Percentiles rank a stretch among this genome's conserved stretches.
phyloP scores from a whole-genome alignment of 2,113 vertebrate species.

The Rhizomys pruinosus region DNA sequence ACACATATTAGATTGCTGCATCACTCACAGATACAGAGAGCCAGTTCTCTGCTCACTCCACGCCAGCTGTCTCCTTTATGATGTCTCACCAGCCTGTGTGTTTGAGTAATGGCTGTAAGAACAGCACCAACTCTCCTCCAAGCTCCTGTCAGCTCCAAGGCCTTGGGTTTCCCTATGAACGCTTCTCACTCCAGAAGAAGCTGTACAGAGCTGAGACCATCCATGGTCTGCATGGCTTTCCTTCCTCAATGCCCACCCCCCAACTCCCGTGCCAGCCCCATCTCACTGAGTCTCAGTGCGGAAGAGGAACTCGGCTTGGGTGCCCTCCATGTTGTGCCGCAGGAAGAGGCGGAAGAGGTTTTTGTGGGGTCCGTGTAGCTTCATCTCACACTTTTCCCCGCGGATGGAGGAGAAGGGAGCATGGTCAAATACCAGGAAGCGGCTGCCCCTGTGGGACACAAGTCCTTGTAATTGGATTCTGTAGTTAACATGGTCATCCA shows the following conservation, averaged over 20 bases:
- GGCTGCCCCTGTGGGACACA: slow-evolving; percentile 87
- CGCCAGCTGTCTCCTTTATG: neutral
- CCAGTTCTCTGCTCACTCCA: neutral
- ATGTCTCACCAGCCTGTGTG: no score
- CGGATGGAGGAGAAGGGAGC: slow-evolving; percentile 91
- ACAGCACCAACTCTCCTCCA: neutral
- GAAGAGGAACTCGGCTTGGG: slow-evolving; percentile 89
- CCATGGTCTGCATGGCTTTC: neutral
- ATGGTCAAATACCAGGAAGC: slow-evolving; percentile 94
- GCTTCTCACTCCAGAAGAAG: neutral
- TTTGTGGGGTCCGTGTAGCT: slow-evolving; percentile 94
- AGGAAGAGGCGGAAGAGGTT: slow-evolving; percentile 94
- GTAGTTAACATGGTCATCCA: fast-evolving
- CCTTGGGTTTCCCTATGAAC: neutral
- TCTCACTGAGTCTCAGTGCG: slow-evolving; percentile 95
- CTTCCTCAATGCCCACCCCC: neutral
- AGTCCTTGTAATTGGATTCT: neutral
- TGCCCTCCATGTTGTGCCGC: slow-evolving; percentile 82
- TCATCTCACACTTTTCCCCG: slow-evolving; percentile 94
- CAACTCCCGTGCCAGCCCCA: neutral
- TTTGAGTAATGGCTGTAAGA: neutral
- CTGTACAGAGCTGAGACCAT: neutral
- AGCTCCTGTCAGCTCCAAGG: neutral
- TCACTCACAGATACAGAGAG: neutral
- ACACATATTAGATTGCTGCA: neutral